Evolutionary conservation across 2,797 vertebrate species (phyloP), one percentile per base, ranked within the genome.

Genomic region (Manis javanica): DNA sequence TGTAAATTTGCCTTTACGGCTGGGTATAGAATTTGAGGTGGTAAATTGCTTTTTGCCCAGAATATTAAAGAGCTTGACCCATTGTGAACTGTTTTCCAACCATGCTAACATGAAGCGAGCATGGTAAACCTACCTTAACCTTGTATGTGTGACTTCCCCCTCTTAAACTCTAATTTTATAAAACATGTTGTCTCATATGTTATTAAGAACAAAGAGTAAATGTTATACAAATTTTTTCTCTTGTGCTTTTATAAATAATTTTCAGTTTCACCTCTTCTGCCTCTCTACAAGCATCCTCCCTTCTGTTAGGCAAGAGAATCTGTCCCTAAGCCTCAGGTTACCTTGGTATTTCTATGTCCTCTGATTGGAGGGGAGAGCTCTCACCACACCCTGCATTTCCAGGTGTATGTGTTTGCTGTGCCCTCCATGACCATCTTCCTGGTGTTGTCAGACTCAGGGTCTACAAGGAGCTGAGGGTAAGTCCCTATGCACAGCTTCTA

Each of bases 321-420:
- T 63, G 42, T 71, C 49, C 21, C 23, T 81, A 53, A 86, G 39
- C 19, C 26, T 87, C 59, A 2, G 0, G 2, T 23, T 26, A 59
- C 53, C 39, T 78, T 14, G 53, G 79, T 15, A 42, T 31, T 51
- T 23, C 64, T 77, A 12, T 9, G 26, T 42, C 34, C 15, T 72
- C 46, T 13, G 3, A n/a, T 1, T 53, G 26, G 59, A 77, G 4
- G 23, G 34, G 69, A 77, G 21, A 61, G 24, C 53, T 37, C 5
- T 8, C 12, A 37, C 5, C 59, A 57, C 19, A 15, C 26, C 31
- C 29, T 34, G 34, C 55, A 26, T 57, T 59, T 26, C 3, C 37
- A 0, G 6, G 3, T 29, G 29, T 26, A 1, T 9, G 2, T 42
- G n/a, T 55, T 53, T 26, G 34, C 31, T 26, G 1, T 16, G 26